phyloP scores from a whole-genome alignment of 2,113 vertebrate species.

The Puma concolor region DNA sequence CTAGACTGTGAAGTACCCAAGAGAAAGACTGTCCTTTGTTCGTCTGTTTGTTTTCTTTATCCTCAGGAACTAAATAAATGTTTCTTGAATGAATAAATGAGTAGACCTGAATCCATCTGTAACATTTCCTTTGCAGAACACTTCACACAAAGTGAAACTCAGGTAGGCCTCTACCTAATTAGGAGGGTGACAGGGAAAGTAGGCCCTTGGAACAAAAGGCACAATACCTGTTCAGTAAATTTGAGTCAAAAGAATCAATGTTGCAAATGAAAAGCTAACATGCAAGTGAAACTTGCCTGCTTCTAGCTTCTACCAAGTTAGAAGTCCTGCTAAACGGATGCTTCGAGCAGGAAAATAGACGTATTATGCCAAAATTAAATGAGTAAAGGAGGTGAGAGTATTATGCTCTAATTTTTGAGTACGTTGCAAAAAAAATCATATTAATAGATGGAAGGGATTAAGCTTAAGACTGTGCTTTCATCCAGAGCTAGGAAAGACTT shows the following conservation, averaged over 20 bases:
- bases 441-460: not conserved
- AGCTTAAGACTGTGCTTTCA: not conserved
- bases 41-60: not conserved
- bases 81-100: not conserved
- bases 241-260: not conserved
- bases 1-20: not conserved
- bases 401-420: not conserved
- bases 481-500: not conserved
- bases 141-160: not conserved
- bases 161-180: not conserved
- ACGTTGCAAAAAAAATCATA: not conserved
- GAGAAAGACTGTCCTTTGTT: not conserved
- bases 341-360: not conserved
- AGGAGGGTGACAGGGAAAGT: not conserved
- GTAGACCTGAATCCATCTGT: not conserved
- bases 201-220: not conserved
- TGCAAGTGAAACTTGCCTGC: not conserved
- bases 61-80: not conserved
- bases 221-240: not conserved
- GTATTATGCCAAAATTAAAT: not conserved
- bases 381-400: not conserved
- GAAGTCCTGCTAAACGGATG: not conserved
- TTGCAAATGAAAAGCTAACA: not conserved
- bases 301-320: no score
- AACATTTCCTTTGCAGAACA: not conserved